A percentile compares a stretch with the other conserved stretches of the same genome.
Conservation (phyloP, 2,797 vertebrate genomes). For the Anabas testudineus region DNA sequence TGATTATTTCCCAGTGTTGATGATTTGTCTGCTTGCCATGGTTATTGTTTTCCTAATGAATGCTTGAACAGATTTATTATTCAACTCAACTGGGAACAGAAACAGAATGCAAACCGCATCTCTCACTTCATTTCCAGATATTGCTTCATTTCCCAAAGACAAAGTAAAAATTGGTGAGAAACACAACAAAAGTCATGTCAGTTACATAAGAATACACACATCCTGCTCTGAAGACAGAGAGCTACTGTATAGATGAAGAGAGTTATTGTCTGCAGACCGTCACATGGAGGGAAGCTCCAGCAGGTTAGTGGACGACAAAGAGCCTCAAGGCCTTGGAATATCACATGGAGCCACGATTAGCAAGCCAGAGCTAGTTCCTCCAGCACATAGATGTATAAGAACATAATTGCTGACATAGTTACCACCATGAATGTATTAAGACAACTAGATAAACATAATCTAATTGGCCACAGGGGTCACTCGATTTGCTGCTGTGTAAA, state of each 20-base stretch:
- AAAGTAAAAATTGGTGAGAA: slow-evolving; percentile 14
- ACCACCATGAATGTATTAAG: neutral
- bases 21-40: neutral
- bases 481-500: too few species aligned
- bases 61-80: slow-evolving; percentile 2
- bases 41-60: slow-evolving; percentile 10
- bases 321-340: neutral
- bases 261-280: slow-evolving; percentile 54
- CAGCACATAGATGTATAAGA: neutral
- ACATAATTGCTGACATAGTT: neutral
- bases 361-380: neutral
- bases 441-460: neutral
- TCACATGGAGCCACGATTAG: neutral
- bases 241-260: slow-evolving; percentile 61
- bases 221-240: slow-evolving; percentile 56
- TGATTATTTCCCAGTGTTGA: neutral
- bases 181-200: slow-evolving; percentile 36
- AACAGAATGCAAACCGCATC: neutral
- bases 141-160: slow-evolving; percentile 28
- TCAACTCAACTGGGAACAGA: neutral
- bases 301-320: slow-evolving; percentile 40
- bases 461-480: too few species aligned
- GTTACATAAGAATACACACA: slow-evolving; percentile 42
- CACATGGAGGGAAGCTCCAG: slow-evolving; percentile 58
- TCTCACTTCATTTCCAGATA: neutral